Conservation (phyloP, 2,888 invertebrate genomes). For the Drosophila siamana region DNA sequence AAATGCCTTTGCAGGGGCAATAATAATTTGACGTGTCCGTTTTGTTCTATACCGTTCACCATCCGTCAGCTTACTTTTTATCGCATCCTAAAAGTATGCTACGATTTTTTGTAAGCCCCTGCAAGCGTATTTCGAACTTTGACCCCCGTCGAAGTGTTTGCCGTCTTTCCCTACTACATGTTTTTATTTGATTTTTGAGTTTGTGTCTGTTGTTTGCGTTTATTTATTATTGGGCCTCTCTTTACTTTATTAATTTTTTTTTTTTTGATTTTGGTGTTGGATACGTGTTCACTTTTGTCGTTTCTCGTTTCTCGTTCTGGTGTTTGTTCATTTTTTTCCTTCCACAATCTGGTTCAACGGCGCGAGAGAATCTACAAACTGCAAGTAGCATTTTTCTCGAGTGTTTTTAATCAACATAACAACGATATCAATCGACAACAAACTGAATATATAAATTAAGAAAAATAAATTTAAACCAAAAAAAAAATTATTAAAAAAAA, state of each 20-base stretch:
- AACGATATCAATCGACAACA: constrained; percentile 29
- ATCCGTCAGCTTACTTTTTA: neutral
- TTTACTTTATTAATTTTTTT: constrained; percentile 3
- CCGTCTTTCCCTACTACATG: constrained; percentile 2
- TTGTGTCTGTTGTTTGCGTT: constrained; percentile 5
- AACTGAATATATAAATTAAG: constrained; percentile 18
- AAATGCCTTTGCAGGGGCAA: constrained; percentile 18
- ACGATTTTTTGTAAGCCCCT: neutral
- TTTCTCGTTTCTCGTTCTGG: constrained; percentile 21
- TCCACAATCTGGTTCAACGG: constrained; percentile 33
- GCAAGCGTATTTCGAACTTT: constrained; percentile 32
- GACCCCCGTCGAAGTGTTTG: constrained; percentile 22
- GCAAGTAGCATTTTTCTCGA: constrained; percentile 8
- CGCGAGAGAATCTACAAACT: neutral
- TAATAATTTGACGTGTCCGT: neutral
- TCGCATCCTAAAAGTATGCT: neutral
- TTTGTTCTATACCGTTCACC: neutral
- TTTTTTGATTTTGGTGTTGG: constrained; percentile 40
- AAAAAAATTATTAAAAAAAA: constrained; percentile 3
- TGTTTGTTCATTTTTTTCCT: constrained; percentile 17
- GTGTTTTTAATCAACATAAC: constrained; percentile 41
- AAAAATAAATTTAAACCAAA: neutral
- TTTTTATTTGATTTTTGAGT: constrained; percentile 19
- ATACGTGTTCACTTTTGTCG: constrained; percentile 22
- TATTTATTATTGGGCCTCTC: constrained; percentile 12